phyloP scores from a whole-genome alignment of 2,113 vertebrate genomes.

The Psilopsiagon aurifrons region DNA sequence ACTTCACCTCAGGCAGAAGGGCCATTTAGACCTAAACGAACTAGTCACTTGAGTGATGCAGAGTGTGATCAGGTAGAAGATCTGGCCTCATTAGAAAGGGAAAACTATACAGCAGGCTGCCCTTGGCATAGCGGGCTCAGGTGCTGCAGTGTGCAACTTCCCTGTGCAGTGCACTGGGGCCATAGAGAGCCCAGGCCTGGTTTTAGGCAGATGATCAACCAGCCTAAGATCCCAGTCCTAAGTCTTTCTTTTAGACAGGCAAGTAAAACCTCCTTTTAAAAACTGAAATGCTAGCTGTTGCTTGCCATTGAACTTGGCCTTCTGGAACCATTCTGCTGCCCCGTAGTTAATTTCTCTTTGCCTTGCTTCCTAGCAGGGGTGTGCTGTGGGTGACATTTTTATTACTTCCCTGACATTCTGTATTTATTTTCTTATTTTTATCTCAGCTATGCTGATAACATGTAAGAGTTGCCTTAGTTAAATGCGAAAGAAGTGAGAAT shows the following conservation, averaged over 20 bases:
- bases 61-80: constrained; percentile 46
- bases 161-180: neutral
- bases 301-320: neutral
- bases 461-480: neutral
- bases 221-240: neutral
- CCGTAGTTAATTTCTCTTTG: neutral
- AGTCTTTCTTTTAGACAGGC: neutral
- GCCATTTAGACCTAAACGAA: constrained; percentile 60
- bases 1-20: constrained; percentile 44
- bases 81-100: neutral
- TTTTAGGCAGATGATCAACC: neutral
- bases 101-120: neutral
- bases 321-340: neutral
- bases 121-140: neutral
- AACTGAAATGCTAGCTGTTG: neutral
- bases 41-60: constrained; percentile 36
- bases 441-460: neutral
- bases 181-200: neutral
- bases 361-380: neutral
- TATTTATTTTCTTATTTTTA: constrained; percentile 7
- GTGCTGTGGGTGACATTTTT: neutral
- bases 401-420: neutral
- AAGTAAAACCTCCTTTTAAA: neutral
- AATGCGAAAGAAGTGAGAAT: neutral
- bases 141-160: neutral